Base-by-base conservation (phyloP, 2,888 invertebrate genomes). In the Metopia argyrocephala region DNA sequence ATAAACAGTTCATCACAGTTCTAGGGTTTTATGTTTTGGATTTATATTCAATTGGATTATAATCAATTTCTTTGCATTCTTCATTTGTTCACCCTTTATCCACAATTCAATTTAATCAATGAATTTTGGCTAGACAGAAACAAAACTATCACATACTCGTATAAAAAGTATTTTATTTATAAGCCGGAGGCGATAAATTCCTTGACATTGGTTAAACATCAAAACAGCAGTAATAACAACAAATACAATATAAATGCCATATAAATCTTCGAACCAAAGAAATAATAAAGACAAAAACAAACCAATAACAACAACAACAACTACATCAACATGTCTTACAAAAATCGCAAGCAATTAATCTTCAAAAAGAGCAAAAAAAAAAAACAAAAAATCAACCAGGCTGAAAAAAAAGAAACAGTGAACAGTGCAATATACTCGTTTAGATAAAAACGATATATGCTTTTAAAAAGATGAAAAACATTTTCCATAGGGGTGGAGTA, bases 291-390 rank as follows among this genome's bases (percentile, higher is more conserved):
- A 66, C 38, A 57, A 50, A 27, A 20, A 3, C 48, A 48, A 6
- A 5, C 48, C 48, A 31, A 15, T 48, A n/a, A 1, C n/a, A 25
- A 25, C 48, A 59, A 46, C 48, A 68, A 68, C 18, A 50, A 15
- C 54, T 18, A 27, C 61, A 69, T 56, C 81, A 69, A 78, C 38
- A 38, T 38, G 78, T 78, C 76, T 81, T 75, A 70, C 70, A 50
- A 75, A 78, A 78, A 81, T 81, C 81, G 69, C 56, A 70, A 81
- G 74, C 78, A 81, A 81, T 81, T 81, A 81, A 78, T 81, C 78
- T 81, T 78, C 31, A 65, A 62, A 56, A 73, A 38, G 15, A 38
- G 15, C 38, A 15, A 4, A 6, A 3, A 15, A 38, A 15, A 38
- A 1, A 23, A 46, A 18, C 48, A 45, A 50, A 65, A 65, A 25